These are phyloP conservation scores for Philereme transversata DNA, from an alignment of 2,888 invertebrate species.

Conservation along the genomic window DNA sequence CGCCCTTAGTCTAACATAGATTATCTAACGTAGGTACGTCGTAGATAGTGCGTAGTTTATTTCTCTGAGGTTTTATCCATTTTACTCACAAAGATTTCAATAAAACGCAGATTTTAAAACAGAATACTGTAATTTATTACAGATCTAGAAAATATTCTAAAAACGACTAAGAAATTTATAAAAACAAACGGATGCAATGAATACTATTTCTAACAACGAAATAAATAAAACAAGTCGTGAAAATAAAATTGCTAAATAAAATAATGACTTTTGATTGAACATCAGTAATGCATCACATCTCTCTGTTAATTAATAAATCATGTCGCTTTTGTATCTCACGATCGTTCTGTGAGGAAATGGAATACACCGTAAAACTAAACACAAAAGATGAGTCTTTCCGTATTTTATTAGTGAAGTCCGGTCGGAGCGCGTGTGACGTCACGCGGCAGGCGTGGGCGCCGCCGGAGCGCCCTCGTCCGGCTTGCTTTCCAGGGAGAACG, in stretches of 20 bases:
- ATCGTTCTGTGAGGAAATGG: conserved; percentile 4
- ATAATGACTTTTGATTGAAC: conserved; percentile 48
- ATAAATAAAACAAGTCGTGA: conserved; percentile 47
- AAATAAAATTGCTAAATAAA: conserved; percentile 33
- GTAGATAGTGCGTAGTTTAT: too few relatives aligned
- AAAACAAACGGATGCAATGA: conserved; percentile 53
- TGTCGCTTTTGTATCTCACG: conserved; percentile 28
- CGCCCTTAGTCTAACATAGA: too few relatives aligned
- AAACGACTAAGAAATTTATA: conserved; percentile 65
- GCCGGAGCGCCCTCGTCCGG: conserved; percentile 84
- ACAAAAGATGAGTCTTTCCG: conserved; percentile 19
- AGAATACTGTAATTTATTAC: conserved; percentile 83
- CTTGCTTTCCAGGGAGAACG: conserved; percentile 98
- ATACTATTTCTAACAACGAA: conserved; percentile 45
- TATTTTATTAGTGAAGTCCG: conserved; percentile 10
- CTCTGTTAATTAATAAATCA: conserved; percentile 20
- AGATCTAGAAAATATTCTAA: conserved; percentile 67
- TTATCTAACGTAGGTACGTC: too few relatives aligned
- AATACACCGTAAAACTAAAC: conserved; percentile 14
- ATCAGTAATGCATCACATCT: conserved; percentile 48
- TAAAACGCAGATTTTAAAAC: conserved; percentile 47
- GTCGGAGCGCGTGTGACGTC: conserved; percentile 35
- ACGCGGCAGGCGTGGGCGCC: conserved; percentile 67
- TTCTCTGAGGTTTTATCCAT: too few relatives aligned
- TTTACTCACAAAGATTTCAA: conserved; percentile 24